Evolutionary conservation across 2,888 invertebrate genomes (phyloP).

Genomic region (Platerodrilus igneus): DNA sequence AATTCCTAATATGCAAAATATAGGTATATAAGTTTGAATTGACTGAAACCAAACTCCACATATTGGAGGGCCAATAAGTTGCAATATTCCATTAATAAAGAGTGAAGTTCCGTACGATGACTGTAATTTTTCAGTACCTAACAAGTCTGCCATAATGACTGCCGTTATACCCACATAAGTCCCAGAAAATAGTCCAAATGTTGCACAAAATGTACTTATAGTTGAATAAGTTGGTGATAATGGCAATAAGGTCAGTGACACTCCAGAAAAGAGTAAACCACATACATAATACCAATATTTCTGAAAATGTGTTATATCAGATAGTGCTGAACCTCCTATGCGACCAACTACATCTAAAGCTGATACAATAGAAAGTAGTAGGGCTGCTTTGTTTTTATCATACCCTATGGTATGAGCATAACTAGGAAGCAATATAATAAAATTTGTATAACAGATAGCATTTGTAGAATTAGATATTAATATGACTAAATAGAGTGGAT

Average conservation of each 20-base stretch:
- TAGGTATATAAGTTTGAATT: conserved; percentile 61
- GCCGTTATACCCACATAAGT: conserved; percentile 83
- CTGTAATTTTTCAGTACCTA: conserved; percentile 78
- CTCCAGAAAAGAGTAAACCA: conserved; percentile 71
- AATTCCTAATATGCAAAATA: conserved; percentile 70
- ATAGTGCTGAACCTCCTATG: conserved; percentile 80
- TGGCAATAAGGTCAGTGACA: conserved; percentile 68
- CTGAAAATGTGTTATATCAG: conserved; percentile 70
- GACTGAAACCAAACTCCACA: conserved; percentile 67
- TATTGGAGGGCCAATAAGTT: conserved; percentile 77
- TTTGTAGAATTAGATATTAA: conserved; percentile 80
- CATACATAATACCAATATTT: conserved; percentile 80
- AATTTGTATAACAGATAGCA: conserved; percentile 83
- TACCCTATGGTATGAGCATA: conserved; percentile 69
- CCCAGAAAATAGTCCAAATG: conserved; percentile 79
- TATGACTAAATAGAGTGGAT: conserved; percentile 77
- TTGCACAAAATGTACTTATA: conserved; percentile 65
- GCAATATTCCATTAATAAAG: conserved; percentile 78
- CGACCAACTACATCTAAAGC: conserved; percentile 75
- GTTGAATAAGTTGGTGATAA: conserved; percentile 60
- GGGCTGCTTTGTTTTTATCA: conserved; percentile 66
- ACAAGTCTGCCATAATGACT: conserved; percentile 82
- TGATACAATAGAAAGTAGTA: conserved; percentile 75
- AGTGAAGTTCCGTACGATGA: conserved; percentile 83
- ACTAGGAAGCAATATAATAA: conserved; percentile 74